Base-by-base conservation (phyloP, 2,797 vertebrate species). In the Buphagus erythrorhynchus region DNA sequence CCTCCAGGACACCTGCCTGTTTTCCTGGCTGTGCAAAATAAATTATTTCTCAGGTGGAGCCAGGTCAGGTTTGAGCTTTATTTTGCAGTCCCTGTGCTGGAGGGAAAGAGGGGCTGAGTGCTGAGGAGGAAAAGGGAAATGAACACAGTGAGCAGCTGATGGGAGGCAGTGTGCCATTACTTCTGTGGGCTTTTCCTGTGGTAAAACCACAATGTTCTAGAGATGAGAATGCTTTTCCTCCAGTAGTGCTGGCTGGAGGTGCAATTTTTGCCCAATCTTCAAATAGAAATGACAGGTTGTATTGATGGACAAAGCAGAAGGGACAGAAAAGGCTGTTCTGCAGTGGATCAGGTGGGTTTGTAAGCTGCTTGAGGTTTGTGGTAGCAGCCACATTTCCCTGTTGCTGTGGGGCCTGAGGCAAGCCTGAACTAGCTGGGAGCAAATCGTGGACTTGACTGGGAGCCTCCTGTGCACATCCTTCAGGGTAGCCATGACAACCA, bases 401-500 rank as follows among this genome's bases (percentile, higher is more conserved):
- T 33, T 49, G 45, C 5, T 76, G 36, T 28, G 67, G 73, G 66
- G 76, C 66, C 75, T 0, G 7, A 84, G 79, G 90, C 90, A 80
- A 90, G 63, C 51, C 80, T 81, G 12, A 90, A 46, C 45, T 24
- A 28, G 90, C 36, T 36, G 7, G 51, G 43, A 73, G 74, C 71
- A 80, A 14, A 62, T 48, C 52, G 2, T 65, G 87, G 79, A 4
- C 73, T 35, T 65, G 29, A 2, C 14, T 51, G 33, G 35, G 71
- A 55, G 33, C 66, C 54, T 92, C 52, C 74, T 79, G 6, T 75
- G 86, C 74, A 38, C 86, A 59, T 82, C 96, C 63, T 76, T 92
- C 42, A 43, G 63, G 84, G 94, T 95, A 95, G 94, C 81, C 93
- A 92, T 92, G 95, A 89, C 94, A 97, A 94, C 94, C 74, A 38